Evolutionary conservation across 1,140 invertebrate genomes (phyloP), one percentile per base, ranked within the genome.

Genomic region (Drosophila subpulchrella): DNA sequence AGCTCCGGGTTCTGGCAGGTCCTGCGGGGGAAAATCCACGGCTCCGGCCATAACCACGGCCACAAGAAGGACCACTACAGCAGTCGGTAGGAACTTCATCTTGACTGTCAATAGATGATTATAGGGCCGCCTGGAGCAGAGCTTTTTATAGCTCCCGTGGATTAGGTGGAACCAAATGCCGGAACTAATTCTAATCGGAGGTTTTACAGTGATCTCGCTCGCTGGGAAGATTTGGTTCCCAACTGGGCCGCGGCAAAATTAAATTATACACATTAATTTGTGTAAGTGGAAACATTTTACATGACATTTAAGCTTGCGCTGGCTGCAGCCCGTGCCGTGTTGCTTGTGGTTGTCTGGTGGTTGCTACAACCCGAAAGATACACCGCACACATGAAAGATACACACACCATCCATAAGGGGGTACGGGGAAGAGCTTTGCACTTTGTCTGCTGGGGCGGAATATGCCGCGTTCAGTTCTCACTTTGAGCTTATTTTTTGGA

Each of bases 221-320:
- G 75, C 54, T 61, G 46, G 63, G 8, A 7, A 17, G 6, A 36
- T 38, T 51, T 6, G 13, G 46, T 80, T 62, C 47, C 66, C 73
- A 62, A 46, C 38, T 50, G 76, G 60, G 50, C 48, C 54, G 73
- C 63, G 68, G 68, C 70, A 58, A 89, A 89, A 89, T 84, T 78
- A 89, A 84, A 89, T 89, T 84, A 65, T 81, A 84, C 80, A 89
- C 84, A 90, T 89, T 89, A 89, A 89, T 89, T 89, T 89, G 84
- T 89, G 84, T 89, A 89, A 89, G 84, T 89, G 84, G 85, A 89
- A 89, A 90, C 84, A 81, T 89, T 89, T 89, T 89, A 84, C 84
- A 89, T 89, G 84, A 89, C 84, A 89, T 85, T 89, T 89, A 89
- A 89, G 83, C 84, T 80, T 83, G 76, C 72, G 63, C 59, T 72